Evolutionary conservation across 2,113 vertebrate genomes (phyloP).

Genomic region (Potamarius usumacintae): DNA sequence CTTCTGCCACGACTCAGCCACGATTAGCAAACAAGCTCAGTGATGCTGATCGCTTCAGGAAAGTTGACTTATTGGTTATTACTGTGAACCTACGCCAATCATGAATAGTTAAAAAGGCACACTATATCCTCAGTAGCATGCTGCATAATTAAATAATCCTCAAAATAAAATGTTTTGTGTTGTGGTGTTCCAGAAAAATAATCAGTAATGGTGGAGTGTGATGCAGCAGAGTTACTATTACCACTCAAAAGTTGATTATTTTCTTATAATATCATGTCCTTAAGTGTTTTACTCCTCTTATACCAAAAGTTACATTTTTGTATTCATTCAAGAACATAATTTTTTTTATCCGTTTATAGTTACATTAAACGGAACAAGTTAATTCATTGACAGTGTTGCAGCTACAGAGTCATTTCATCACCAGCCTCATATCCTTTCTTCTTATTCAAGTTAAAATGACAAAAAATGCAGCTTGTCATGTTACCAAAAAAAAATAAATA

Average conservation of each 20-base stretch:
- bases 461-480: background rate
- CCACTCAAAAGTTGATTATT: background rate
- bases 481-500: background rate
- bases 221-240: background rate
- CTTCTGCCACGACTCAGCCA: background rate
- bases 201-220: background rate
- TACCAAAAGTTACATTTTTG: background rate
- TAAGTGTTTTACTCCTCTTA: background rate
- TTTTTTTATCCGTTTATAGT: background rate
- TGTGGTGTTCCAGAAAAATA: background rate
- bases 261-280: background rate
- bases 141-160: background rate
- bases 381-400: background rate
- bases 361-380: background rate
- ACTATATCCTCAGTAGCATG: background rate
- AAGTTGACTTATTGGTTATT: constrained; percentile 29
- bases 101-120: background rate
- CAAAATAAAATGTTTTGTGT: background rate
- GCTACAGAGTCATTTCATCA: background rate
- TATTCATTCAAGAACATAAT: background rate
- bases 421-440: background rate
- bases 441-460: background rate
- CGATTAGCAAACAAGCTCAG: constrained; percentile 27
- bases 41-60: constrained; percentile 7
- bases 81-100: background rate